These are phyloP conservation scores for Hylia prasina DNA, from an alignment of 2,113 vertebrate species.

Conservation along the genomic window DNA sequence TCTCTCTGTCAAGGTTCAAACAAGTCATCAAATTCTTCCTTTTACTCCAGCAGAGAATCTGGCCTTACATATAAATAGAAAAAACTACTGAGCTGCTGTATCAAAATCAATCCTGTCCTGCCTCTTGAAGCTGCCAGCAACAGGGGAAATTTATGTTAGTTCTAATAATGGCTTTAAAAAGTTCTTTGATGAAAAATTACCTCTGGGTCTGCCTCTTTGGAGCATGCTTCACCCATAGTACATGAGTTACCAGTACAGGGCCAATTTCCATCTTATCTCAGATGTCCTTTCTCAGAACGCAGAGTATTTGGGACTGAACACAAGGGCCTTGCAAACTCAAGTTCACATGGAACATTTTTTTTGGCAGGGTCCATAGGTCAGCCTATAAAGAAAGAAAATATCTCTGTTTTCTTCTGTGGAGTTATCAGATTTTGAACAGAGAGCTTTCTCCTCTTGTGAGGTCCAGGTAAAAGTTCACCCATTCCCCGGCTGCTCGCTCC, in stretches of 20 bases:
- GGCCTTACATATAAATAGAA: not conserved
- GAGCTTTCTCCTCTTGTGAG: conserved; percentile 76
- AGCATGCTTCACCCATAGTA: conserved; percentile 16
- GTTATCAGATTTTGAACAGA: conserved; percentile 66
- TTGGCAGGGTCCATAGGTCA: conserved; percentile 53
- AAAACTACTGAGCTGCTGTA: not conserved
- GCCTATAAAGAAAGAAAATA: conserved; percentile 67
- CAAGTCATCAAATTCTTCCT: not conserved
- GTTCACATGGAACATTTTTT: conserved; percentile 60
- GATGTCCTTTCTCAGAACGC: conserved; percentile 63
- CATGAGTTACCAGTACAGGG: not conserved
- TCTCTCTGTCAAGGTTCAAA: not conserved
- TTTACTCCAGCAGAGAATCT: not conserved
- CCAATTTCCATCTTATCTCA: conserved; percentile 53
- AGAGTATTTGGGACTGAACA: conserved; percentile 56
- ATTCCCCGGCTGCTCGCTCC: conserved; percentile 57
- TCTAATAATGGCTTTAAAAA: conserved; percentile 37
- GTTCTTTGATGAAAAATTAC: conserved; percentile 41
- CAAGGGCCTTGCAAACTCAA: conserved; percentile 59
- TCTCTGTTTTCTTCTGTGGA: conserved; percentile 65
- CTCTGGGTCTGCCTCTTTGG: not conserved
- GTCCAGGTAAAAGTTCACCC: conserved; percentile 79
- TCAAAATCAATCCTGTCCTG: not conserved
- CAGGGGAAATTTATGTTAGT: not conserved
- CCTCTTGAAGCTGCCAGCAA: not conserved